A percentile compares a stretch with the other conserved stretches of the same genome.
Conservation (phyloP, 2,888 invertebrate genomes). For the Hypena proboscidalis region DNA sequence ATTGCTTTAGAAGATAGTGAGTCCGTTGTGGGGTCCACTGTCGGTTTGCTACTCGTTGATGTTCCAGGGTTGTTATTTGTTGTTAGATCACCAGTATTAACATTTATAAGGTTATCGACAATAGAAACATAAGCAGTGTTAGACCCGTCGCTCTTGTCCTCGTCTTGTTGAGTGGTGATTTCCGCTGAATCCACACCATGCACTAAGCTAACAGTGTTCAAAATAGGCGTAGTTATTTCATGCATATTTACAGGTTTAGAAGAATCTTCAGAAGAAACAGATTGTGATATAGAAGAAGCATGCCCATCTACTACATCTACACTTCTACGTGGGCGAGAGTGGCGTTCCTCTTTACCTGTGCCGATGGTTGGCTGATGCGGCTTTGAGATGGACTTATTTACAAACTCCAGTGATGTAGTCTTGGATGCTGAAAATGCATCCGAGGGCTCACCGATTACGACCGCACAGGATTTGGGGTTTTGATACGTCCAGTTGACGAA, state of each 20-base stretch:
- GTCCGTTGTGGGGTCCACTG: conserved; percentile 10
- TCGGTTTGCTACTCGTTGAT: conserved; percentile 15
- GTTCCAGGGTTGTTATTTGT: conserved; percentile 50
- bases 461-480: conserved; percentile 93
- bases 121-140: conserved; percentile 65
- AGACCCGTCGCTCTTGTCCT: conserved; percentile 53
- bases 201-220: conserved; percentile 75
- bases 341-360: conserved; percentile 81
- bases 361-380: conserved; percentile 85
- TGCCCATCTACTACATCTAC: conserved; percentile 88
- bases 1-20: conserved; percentile 21
- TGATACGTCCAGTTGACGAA: conserved; percentile 94
- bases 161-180: conserved; percentile 43
- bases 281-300: conserved; percentile 76
- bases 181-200: conserved; percentile 72
- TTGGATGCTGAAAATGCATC: conserved; percentile 89
- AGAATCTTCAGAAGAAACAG: conserved; percentile 72
- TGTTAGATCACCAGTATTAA: conserved; percentile 69
- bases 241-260: conserved; percentile 77
- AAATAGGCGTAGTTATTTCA: conserved; percentile 76
- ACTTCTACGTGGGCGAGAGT: conserved; percentile 89
- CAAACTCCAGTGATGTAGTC: conserved; percentile 88
- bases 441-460: conserved; percentile 91
- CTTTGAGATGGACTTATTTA: conserved; percentile 89
- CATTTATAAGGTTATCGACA: conserved; percentile 49